phyloP scores from a whole-genome alignment of 1,140 invertebrate genomes.

The Aphelenchoides besseyi region DNA sequence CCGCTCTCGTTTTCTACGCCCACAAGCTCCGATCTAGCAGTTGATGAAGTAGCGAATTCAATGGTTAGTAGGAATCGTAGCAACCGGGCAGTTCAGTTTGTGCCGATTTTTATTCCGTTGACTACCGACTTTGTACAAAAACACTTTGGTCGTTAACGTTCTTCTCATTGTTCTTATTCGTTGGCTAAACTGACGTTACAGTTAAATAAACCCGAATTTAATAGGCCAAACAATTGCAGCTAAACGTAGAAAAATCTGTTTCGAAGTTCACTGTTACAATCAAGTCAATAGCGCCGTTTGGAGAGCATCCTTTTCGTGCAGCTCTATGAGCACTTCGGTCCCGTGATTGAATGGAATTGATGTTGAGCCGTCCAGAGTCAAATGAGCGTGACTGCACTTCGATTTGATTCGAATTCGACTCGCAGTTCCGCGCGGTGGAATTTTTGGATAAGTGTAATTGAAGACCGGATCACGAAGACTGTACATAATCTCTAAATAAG shows the following conservation, averaged over 20 bases:
- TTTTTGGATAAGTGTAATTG: slow-evolving; percentile 63
- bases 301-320: slow-evolving; percentile 79
- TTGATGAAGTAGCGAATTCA: neutral
- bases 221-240: neutral
- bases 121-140: neutral
- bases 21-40: neutral
- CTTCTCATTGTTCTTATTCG: neutral
- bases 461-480: slow-evolving; percentile 84
- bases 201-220: neutral
- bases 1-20: neutral
- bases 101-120: slow-evolving; percentile 7
- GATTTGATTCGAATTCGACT: slow-evolving; percentile 73
- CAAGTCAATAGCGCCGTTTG: slow-evolving; percentile 70
- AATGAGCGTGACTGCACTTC: slow-evolving; percentile 84
- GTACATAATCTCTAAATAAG: slow-evolving; percentile 72
- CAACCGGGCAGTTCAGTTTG: neutral
- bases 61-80: neutral
- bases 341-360: slow-evolving; percentile 92
- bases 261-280: neutral
- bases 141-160: neutral
- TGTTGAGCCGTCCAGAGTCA: slow-evolving; percentile 93
- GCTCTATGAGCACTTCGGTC: slow-evolving; percentile 77
- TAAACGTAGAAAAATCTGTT: neutral
- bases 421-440: slow-evolving; percentile 65
- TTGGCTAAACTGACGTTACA: neutral